Conservation (phyloP, 2,797 vertebrate species). For the Loriculus beryllinus region DNA sequence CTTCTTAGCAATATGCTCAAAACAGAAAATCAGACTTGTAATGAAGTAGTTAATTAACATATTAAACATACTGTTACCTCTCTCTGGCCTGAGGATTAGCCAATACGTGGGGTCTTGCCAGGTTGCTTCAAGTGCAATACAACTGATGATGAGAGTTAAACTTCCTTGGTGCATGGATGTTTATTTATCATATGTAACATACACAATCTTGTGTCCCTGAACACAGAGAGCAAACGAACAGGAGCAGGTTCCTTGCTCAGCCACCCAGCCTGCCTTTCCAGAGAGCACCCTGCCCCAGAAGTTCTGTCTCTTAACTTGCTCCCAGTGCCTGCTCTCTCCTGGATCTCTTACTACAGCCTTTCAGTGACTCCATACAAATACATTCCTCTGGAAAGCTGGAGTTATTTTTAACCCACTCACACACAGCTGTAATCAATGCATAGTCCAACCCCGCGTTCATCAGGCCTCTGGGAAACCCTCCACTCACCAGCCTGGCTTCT, state of each 20-base stretch:
- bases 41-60: constrained; percentile 8
- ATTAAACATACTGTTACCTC: constrained; percentile 18
- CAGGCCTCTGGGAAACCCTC: constrained; percentile 43
- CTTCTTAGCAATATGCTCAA: not conserved
- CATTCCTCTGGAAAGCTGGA: constrained; percentile 30
- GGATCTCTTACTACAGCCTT: constrained; percentile 19
- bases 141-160: not conserved
- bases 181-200: not conserved
- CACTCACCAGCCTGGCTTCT: constrained; percentile 7
- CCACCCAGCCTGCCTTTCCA: not conserved
- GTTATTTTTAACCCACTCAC: constrained; percentile 46
- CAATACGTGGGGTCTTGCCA: not conserved
- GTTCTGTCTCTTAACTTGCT: constrained; percentile 18
- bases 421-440: constrained; percentile 46
- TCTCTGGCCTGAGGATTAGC: not conserved
- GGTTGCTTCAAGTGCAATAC: not conserved
- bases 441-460: fast-evolving
- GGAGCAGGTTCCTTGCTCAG: not conserved
- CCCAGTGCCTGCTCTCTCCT: not conserved
- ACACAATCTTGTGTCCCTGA: constrained; percentile 24
- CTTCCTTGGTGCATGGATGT: not conserved
- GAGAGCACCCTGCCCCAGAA: not conserved
- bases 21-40: not conserved
- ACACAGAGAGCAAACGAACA: constrained; percentile 24
- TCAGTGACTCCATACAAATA: constrained; percentile 41